These are phyloP conservation scores for Galeopterus variegatus DNA, from an alignment of 2,113 vertebrate species.

Conservation along the genomic window DNA sequence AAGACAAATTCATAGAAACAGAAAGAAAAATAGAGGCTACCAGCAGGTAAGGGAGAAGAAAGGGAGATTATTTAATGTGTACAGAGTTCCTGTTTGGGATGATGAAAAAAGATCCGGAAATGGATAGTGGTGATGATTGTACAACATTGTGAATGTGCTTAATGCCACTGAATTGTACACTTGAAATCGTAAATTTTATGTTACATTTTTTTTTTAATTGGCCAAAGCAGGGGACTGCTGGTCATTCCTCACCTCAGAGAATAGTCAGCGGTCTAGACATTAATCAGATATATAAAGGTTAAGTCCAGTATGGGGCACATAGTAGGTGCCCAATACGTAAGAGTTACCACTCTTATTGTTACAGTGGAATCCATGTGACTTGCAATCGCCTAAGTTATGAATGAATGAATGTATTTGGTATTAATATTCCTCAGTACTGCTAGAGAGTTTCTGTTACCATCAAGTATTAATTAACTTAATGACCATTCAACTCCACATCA, in stretches of 20 bases:
- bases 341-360: not conserved
- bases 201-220: not conserved
- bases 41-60: too few species aligned
- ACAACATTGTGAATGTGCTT: not conserved
- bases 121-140: accelerated
- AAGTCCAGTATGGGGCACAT: not conserved
- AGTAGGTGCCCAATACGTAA: not conserved
- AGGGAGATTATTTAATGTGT: not conserved
- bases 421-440: not conserved
- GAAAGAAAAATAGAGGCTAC: not conserved
- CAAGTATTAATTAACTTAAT: slow-evolving; percentile 72
- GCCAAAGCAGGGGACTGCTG: not conserved
- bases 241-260: not conserved
- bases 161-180: not conserved
- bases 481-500: not conserved
- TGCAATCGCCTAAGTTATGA: not conserved
- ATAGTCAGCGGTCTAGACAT: not conserved
- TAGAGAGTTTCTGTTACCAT: slow-evolving; percentile 52
- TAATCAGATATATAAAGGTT: not conserved
- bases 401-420: slow-evolving; percentile 14
- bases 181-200: not conserved
- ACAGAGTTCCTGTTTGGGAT: not conserved
- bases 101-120: not conserved
- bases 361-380: not conserved
- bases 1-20: not conserved